These are phyloP conservation scores for Octomys mimax DNA, from an alignment of 2,797 vertebrate genomes.

Conservation along the genomic window DNA sequence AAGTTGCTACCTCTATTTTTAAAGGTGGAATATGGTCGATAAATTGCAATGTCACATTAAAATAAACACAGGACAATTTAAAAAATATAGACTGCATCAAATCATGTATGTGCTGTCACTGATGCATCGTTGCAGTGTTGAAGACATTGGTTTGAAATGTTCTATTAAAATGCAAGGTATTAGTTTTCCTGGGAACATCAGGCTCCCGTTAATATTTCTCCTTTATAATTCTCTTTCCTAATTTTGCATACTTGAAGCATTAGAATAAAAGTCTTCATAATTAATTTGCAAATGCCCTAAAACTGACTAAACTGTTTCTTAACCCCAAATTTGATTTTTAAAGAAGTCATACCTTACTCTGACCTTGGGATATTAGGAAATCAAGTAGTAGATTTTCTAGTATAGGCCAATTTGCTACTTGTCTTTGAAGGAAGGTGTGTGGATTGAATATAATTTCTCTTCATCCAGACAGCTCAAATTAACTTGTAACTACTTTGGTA, in stretches of 20 bases:
- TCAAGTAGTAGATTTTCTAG: slow-evolving; percentile 60
- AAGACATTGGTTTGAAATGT: slow-evolving; percentile 19
- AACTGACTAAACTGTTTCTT: slow-evolving; percentile 41
- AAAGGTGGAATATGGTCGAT: background rate
- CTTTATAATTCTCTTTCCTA: background rate
- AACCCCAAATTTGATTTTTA: slow-evolving; percentile 43
- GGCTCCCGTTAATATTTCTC: background rate
- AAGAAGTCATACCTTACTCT: slow-evolving; percentile 44
- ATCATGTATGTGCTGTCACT: background rate
- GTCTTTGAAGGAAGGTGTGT: slow-evolving; percentile 62
- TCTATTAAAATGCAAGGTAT: background rate
- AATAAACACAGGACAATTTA: slow-evolving; percentile 37
- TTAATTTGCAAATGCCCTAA: slow-evolving; percentile 67
- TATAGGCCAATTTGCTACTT: slow-evolving; percentile 50
- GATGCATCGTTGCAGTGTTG: background rate
- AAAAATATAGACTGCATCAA: background rate
- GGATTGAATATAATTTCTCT: slow-evolving; percentile 54
- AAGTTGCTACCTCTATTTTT: background rate
- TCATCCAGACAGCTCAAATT: slow-evolving; percentile 63
- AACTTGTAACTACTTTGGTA: slow-evolving; percentile 82
- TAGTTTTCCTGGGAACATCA: slow-evolving; percentile 56
- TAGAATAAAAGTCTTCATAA: background rate
- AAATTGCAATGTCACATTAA: background rate
- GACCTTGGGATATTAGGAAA: slow-evolving; percentile 63
- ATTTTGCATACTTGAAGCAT: slow-evolving; percentile 53